Conservation (phyloP, 2,797 vertebrate genomes). For the Tenualosa thibaudeaui region DNA sequence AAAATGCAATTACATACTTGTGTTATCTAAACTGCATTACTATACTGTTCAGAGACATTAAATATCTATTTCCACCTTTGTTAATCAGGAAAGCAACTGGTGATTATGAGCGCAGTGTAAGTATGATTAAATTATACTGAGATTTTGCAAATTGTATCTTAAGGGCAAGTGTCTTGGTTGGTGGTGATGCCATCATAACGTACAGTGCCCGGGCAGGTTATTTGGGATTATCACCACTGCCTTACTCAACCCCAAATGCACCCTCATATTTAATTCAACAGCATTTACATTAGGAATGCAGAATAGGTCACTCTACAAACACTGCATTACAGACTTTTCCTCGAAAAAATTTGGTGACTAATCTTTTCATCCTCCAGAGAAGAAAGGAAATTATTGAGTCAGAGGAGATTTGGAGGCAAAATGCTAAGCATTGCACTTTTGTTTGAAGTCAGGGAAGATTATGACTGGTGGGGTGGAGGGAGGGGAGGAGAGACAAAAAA, state of each 20-base stretch:
- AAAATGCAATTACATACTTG: constrained; percentile 63
- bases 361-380: constrained; percentile 27
- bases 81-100: constrained; percentile 54
- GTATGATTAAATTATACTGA: constrained; percentile 45
- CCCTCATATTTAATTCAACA: constrained; percentile 17
- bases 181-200: neutral
- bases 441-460: constrained; percentile 8
- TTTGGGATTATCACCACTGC: neutral
- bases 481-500: neutral
- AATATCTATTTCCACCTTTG: constrained; percentile 59
- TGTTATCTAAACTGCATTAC: constrained; percentile 53
- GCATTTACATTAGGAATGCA: constrained; percentile 35
- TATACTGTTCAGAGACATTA: constrained; percentile 56
- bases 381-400: constrained; percentile 18
- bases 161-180: neutral
- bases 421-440: constrained; percentile 9
- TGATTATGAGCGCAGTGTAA: constrained; percentile 53
- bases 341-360: constrained; percentile 26
- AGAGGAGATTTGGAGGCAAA: constrained; percentile 18
- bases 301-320: neutral
- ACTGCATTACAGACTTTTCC: constrained; percentile 27
- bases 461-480: constrained; percentile 7
- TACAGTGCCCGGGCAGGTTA: neutral
- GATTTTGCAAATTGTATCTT: constrained; percentile 27
- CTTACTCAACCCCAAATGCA: constrained; percentile 14